A percentile compares a stretch with the other conserved stretches of the same genome.
phyloP scores from a whole-genome alignment of 2,113 vertebrate species.

The Bagarius yarrelli region DNA sequence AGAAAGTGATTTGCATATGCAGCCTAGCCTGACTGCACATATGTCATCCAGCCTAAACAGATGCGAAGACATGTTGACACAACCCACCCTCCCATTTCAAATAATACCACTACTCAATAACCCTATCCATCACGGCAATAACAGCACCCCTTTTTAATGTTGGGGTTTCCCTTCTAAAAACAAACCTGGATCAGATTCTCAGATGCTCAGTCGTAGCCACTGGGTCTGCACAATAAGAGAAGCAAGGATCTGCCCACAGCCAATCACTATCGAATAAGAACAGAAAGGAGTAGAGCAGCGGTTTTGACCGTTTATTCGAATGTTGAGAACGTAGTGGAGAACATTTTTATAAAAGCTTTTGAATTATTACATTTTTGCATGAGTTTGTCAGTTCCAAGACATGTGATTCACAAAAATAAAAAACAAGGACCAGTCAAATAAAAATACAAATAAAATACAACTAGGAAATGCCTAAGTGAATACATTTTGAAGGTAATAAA shows the following conservation, averaged over 20 bases:
- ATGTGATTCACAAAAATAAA: background rate
- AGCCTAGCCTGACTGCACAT: conserved; percentile 58
- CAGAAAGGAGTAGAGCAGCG: conserved; percentile 35
- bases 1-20: conserved; percentile 69
- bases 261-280: conserved; percentile 40
- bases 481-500: background rate
- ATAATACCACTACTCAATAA: conserved; percentile 20
- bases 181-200: background rate
- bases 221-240: background rate
- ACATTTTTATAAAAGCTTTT: background rate
- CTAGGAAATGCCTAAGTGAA: background rate
- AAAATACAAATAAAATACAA: background rate
- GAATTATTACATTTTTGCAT: background rate
- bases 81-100: conserved; percentile 14
- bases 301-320: conserved; percentile 21
- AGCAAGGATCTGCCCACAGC: background rate
- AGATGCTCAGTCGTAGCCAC: conserved; percentile 15
- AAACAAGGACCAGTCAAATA: background rate
- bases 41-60: conserved; percentile 57
- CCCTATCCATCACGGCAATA: background rate
- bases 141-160: conserved; percentile 2
- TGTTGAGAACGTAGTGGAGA: background rate
- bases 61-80: conserved; percentile 49
- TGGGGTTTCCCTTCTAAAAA: conserved; percentile 1
- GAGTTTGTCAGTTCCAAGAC: background rate